These are phyloP conservation scores for Melanotaenia parkinsoni DNA, from an alignment of 2,797 vertebrate species.

Conservation along the genomic window DNA sequence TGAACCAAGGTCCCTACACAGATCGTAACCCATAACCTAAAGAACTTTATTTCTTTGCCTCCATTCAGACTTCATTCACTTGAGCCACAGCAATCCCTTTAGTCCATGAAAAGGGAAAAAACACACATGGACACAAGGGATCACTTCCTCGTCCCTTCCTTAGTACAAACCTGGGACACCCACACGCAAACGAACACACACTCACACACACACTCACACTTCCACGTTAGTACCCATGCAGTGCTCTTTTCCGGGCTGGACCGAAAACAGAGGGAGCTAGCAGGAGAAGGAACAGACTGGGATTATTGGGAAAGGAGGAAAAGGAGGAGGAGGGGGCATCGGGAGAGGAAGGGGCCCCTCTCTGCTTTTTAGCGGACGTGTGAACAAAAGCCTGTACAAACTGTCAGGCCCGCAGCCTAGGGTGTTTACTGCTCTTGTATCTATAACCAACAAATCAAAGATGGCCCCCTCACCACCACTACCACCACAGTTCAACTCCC, in stretches of 20 bases:
- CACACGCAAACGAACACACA: conserved; percentile 16
- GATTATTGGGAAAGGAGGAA: conserved; percentile 33
- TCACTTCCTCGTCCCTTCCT: conserved; percentile 52
- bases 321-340: conserved; percentile 5
- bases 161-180: conserved; percentile 21
- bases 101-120: conserved; percentile 58
- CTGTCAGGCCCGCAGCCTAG: conserved; percentile 77
- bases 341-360: conserved; percentile 27
- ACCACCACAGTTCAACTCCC: conserved; percentile 31
- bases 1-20: conserved; percentile 40
- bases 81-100: conserved; percentile 59
- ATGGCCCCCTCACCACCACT: conserved; percentile 36
- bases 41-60: conserved; percentile 53
- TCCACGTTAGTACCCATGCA: conserved; percentile 35
- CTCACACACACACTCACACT: conserved; percentile 4
- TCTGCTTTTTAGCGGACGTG: conserved; percentile 80
- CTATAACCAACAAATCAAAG: conserved; percentile 85
- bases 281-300: conserved; percentile 41
- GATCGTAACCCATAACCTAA: conserved; percentile 71
- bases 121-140: conserved; percentile 59
- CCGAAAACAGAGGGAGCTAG: conserved; percentile 54
- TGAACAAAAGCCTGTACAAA: conserved; percentile 86
- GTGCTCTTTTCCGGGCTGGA: conserved; percentile 49
- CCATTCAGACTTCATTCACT: conserved; percentile 61
- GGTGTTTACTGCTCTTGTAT: conserved; percentile 87